Evolutionary conservation across 2,113 vertebrate genomes (phyloP), one percentile per base, ranked within the genome.

Genomic region (Antennarius striatus): DNA sequence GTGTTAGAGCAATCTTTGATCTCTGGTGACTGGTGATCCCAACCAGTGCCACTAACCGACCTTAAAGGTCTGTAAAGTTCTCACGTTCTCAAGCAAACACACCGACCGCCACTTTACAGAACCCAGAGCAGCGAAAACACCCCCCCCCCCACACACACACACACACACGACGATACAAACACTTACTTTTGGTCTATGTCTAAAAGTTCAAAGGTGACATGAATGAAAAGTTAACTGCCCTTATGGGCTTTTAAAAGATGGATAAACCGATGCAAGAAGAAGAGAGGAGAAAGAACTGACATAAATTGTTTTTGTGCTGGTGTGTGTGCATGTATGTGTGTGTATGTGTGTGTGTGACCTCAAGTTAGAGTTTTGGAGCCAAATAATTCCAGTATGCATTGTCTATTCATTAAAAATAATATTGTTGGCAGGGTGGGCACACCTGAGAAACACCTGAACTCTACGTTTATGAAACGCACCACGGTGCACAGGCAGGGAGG

Each of bases 51-150:
- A 62, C 80, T 76, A 79, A 81, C 86, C 56, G 77, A 88, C 88
- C 89, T 86, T 78, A 79, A 80, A 67, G 58, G 68, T 88, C 87
- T 89, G 85, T 91, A 90, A 90, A 91, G 79, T 92, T 91, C 87
- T 90, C 86, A 90, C 86, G 45, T 90, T 86, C 83, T 87, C 64
- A 73, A 79, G 84, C 68, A 87, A 83, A 79, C 65, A 30, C 63
- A 60, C 51, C 39, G 6, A 54, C 54, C 43, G 3, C 79, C 63
- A 63, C 42, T 72, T 55, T 64, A 77, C 72, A 66, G 46, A 68
- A 68, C 56, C 67, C 72, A 84, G 73, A 81, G 67, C 77, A 73
- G 65, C 68, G 57, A 67, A 58, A 63, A 63, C 45, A 45, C 56
- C 50, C 50, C 14, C 66, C 58, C 61, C 49, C 67, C 59, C 55